Percentiles rank a stretch among this genome's conserved stretches.
phyloP scores from a whole-genome alignment of 2,113 vertebrate species.

The Gopherus evgoodei region DNA sequence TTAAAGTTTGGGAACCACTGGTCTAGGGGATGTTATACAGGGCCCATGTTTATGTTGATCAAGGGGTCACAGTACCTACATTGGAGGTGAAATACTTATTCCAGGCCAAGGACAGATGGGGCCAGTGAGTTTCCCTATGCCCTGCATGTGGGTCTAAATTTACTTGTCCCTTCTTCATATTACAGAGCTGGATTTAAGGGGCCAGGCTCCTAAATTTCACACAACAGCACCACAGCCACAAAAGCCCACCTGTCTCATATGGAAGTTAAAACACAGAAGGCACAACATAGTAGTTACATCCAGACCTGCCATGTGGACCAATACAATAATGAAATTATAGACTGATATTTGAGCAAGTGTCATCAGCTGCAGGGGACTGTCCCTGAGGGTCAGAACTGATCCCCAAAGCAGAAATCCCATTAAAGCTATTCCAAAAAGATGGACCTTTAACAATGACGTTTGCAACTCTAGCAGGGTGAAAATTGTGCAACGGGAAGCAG shows the following conservation, averaged over 20 bases:
- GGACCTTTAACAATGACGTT: not conserved
- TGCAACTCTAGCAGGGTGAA: not conserved
- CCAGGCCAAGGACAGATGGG: not conserved
- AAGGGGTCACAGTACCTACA: not conserved
- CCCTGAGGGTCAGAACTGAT: not conserved
- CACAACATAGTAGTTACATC: not conserved
- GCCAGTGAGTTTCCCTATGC: not conserved
- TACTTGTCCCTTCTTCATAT: not conserved
- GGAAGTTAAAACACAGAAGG: not conserved
- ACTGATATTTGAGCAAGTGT: not conserved
- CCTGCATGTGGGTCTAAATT: not conserved
- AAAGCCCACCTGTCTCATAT: not conserved
- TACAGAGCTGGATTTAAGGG: not conserved
- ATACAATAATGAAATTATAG: not conserved
- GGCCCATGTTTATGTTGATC: not conserved
- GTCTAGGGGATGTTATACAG: not conserved
- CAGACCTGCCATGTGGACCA: not conserved
- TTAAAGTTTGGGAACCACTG: too few relatives aligned
- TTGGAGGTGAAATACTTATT: not conserved
- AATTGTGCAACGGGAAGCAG: not conserved
- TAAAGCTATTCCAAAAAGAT: not conserved
- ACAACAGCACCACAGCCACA: not conserved
- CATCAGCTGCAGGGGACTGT: not conserved
- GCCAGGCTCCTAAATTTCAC: not conserved
- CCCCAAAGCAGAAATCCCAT: not conserved